Base-by-base conservation (phyloP, 2,113 vertebrate genomes). In the Nesoenas mayeri region DNA sequence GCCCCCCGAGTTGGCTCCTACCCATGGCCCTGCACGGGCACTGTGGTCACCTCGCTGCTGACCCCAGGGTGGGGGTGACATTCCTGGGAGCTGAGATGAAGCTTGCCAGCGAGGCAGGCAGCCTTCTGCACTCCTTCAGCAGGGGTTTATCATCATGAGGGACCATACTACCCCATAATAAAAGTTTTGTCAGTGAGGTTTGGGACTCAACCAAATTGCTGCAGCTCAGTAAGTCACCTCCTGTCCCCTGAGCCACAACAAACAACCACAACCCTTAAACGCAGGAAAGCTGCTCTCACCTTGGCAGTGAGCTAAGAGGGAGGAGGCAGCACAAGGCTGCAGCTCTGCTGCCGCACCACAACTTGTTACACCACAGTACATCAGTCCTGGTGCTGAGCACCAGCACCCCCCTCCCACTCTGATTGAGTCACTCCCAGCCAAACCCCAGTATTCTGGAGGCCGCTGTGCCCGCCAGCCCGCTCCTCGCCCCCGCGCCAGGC, bases 401-500 rank as follows among this genome's bases (percentile, higher is more conserved):
- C n/a, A 74, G 69, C 50, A 47, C 1, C n/a, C 31, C 15, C 2
- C 31, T 74, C 21, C 48, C 1, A 1, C 40, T 36, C n/a, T 0
- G 2, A 3, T 20, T 24, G 0, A 0, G 15, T 15, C 44, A 5
- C 38, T 61, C 28, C 77, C 77, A 58, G 54, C 9, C 0, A 0
- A 67, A 7, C 18, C 28, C 16, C 21, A 3, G 4, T 0, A 25
- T 6, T 50, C 0, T 1, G 29, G 61, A 28, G 40, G 54, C 36
- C 56, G 47, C 53, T 42, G 25, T 34, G 47, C 42, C n/a, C 78
- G 12, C 7, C 44, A 83, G 12, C 57, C 48, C 11, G 0, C 18
- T 10, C 38, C 69, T 17, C 0, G 12, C 24, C 13, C 38, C 38
- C 20, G 0, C 1, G 42, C 53, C 4, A 28, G 47, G 60, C 42